Percentiles rank a stretch among this genome's conserved stretches.
Conservation (phyloP, 2,888 invertebrate genomes). For the Fabriciana adippe region DNA sequence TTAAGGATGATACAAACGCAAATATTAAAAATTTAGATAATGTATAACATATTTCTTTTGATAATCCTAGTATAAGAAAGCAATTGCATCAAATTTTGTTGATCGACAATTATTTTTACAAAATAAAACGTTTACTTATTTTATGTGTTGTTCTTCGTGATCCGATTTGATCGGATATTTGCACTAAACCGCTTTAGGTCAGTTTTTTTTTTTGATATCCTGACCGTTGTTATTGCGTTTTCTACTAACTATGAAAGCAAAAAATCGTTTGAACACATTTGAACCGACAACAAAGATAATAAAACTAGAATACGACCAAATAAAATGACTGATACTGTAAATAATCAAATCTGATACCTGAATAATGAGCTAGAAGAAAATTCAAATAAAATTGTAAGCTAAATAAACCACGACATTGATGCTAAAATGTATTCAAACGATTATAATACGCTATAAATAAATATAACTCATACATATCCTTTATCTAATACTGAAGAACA, state of each 20-base stretch:
- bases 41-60: no score
- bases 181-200: constrained; percentile 40
- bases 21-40: no score
- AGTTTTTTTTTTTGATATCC: constrained; percentile 29
- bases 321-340: neutral
- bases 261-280: constrained; percentile 40
- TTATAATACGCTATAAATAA: constrained; percentile 48
- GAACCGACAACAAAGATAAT: constrained; percentile 16
- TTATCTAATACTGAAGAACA: constrained; percentile 52
- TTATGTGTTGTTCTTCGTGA: constrained; percentile 25
- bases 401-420: constrained; percentile 11
- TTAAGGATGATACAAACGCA: no score
- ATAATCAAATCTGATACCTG: neutral
- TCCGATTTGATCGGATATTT: constrained; percentile 59
- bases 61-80: neutral
- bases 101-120: constrained; percentile 10
- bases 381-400: constrained; percentile 11
- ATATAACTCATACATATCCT: constrained; percentile 47
- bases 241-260: constrained; percentile 42
- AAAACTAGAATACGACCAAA: neutral
- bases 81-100: constrained; percentile 26
- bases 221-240: constrained; percentile 40
- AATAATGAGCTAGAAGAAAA: neutral
- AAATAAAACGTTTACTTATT: constrained; percentile 18
- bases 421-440: constrained; percentile 46